phyloP scores from a whole-genome alignment of 2,888 invertebrate genomes.

The Heliconius ismenius region DNA sequence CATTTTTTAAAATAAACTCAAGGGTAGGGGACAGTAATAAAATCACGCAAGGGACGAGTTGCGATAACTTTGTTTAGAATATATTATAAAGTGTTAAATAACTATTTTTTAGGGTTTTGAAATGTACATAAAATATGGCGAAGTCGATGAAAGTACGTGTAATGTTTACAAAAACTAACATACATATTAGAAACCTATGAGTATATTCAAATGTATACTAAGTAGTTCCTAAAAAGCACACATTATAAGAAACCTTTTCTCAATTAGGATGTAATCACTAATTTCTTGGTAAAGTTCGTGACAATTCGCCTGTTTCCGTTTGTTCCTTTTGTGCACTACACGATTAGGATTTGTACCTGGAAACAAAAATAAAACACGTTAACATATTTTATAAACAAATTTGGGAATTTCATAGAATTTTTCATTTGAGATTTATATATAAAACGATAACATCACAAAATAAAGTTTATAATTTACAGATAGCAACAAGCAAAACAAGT shows the following conservation, averaged over 20 bases:
- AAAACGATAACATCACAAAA: not conserved
- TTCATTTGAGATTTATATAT: not conserved
- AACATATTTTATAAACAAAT: not conserved
- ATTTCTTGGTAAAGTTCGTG: slow-evolving; percentile 62
- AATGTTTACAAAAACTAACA: not conserved
- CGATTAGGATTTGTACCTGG: slow-evolving; percentile 62
- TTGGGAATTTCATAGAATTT: not conserved
- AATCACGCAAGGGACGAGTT: slow-evolving; percentile 58
- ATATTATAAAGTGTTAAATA: slow-evolving; percentile 19
- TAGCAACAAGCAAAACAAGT: no score
- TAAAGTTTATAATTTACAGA: no score
- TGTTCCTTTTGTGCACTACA: slow-evolving; percentile 53
- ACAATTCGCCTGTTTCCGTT: slow-evolving; percentile 51
- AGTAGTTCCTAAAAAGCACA: slow-evolving; percentile 19
- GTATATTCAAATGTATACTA: slow-evolving; percentile 8
- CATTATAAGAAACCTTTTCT: slow-evolving; percentile 41
- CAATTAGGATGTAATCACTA: slow-evolving; percentile 52
- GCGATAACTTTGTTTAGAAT: slow-evolving; percentile 26
- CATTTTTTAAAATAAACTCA: slow-evolving; percentile 78
- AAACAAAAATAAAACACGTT: slow-evolving; percentile 52
- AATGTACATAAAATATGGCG: not conserved
- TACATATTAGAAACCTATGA: not conserved
- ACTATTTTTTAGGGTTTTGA: slow-evolving; percentile 7
- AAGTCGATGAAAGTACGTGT: not conserved
- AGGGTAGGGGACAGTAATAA: slow-evolving; percentile 64